Percentiles rank a stretch among this genome's conserved stretches.
Conservation (phyloP, 2,888 invertebrate genomes). For the Chrysodeixis includens region DNA sequence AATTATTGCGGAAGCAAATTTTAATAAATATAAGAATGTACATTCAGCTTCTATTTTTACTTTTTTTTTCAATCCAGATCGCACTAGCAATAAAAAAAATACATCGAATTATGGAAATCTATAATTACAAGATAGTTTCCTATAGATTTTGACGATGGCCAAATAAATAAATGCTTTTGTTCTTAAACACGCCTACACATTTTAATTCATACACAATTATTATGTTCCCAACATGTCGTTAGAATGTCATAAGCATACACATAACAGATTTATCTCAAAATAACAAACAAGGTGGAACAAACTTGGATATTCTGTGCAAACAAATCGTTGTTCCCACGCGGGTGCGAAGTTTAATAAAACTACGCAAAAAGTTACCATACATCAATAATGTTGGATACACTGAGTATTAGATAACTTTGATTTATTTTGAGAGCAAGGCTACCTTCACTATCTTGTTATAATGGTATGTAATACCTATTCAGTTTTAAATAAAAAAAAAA, state of each 20-base stretch:
- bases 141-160: too few species aligned
- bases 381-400: background rate
- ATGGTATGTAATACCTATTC: background rate
- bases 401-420: constrained; percentile 8
- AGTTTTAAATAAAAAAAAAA: too few species aligned
- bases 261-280: background rate
- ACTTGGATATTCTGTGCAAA: constrained; percentile 5
- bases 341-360: constrained; percentile 6
- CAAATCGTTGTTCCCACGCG: constrained; percentile 1
- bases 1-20: too few species aligned
- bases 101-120: too few species aligned
- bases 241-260: background rate
- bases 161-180: too few species aligned
- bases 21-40: too few species aligned
- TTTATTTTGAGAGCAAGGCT: background rate
- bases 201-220: too few species aligned
- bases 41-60: too few species aligned
- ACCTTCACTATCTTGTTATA: background rate
- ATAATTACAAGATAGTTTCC: too few species aligned
- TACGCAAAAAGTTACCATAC: constrained; percentile 8
- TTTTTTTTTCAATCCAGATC: too few species aligned
- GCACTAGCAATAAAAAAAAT: too few species aligned
- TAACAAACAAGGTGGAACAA: constrained; percentile 10
- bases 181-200: too few species aligned
- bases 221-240: background rate